A percentile compares a stretch with the other conserved stretches of the same genome.
Conservation (phyloP, 2,888 invertebrate genomes). For the Agrochola macilenta region DNA sequence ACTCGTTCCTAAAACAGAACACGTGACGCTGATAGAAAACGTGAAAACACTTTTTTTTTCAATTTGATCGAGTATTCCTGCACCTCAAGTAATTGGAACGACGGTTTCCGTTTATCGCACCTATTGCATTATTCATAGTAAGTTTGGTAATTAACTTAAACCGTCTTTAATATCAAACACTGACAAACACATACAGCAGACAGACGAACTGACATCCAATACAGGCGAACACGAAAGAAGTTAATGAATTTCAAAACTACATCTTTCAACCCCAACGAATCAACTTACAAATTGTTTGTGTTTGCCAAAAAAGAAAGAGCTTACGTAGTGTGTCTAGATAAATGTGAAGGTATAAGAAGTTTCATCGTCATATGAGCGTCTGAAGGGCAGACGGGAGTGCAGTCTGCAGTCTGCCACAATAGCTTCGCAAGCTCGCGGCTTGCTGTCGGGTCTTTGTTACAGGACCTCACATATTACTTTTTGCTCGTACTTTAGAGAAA, state of each 20-base stretch:
- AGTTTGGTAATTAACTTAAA: background rate
- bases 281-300: conserved; percentile 1
- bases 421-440: conserved; percentile 60
- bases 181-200: background rate
- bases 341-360: conserved; percentile 50
- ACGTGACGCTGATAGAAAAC: conserved; percentile 67
- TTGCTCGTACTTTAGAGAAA: conserved; percentile 65
- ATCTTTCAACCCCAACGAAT: background rate
- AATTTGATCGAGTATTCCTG: conserved; percentile 20
- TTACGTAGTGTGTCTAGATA: conserved; percentile 28
- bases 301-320: conserved; percentile 15
- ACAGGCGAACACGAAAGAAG: background rate
- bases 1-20: conserved; percentile 58
- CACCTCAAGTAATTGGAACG: conserved; percentile 21
- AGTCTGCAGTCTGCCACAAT: conserved; percentile 68
- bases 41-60: conserved; percentile 49
- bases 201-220: conserved; percentile 1
- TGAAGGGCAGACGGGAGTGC: conserved; percentile 64
- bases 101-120: background rate
- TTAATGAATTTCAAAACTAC: conserved; percentile 4
- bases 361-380: conserved; percentile 58
- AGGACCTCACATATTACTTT: conserved; percentile 76
- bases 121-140: background rate
- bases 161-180: background rate
- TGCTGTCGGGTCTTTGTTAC: conserved; percentile 73